A percentile compares a stretch with the other conserved stretches of the same genome.
Evolutionary conservation across 2,888 invertebrate species (phyloP).

Genomic region (Eristalinus sepulchralis): DNA sequence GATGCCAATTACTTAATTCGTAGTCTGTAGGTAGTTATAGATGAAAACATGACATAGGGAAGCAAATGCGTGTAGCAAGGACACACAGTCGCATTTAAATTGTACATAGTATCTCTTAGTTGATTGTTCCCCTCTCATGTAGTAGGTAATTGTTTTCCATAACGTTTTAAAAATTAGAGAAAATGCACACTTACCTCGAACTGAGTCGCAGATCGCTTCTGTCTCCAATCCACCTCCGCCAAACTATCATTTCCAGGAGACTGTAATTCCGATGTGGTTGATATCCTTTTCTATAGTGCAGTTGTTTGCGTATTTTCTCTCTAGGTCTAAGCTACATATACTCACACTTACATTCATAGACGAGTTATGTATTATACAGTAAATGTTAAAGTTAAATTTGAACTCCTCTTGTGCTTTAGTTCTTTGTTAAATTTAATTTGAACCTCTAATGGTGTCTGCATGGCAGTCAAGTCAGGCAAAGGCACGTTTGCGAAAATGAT

Average conservation of each 20-base stretch:
- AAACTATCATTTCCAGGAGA: constrained; percentile 73
- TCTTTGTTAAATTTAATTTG: constrained; percentile 1
- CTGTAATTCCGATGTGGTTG: constrained; percentile 79
- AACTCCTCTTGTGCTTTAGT: background rate
- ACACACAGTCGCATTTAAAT: constrained; percentile 18
- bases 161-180: constrained; percentile 3
- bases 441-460: constrained; percentile 1
- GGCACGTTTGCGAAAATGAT: background rate
- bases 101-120: background rate
- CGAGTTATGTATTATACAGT: constrained; percentile 1
- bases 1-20: constrained; percentile 65
- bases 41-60: constrained; percentile 26
- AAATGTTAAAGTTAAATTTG: constrained; percentile 6
- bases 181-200: constrained; percentile 43
- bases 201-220: constrained; percentile 2
- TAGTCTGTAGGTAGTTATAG: constrained; percentile 47
- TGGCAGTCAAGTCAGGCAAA: background rate
- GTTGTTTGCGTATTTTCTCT: constrained; percentile 24
- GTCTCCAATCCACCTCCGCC: background rate
- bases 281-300: constrained; percentile 49
- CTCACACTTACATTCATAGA: background rate
- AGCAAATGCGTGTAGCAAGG: constrained; percentile 13
- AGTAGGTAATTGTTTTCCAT: constrained; percentile 11
- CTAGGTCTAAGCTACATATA: constrained; percentile 23
- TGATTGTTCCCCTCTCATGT: background rate